Evolutionary conservation across 2,113 vertebrate species (phyloP), one percentile per base, ranked within the genome.

Genomic region (Corapipo altera): DNA sequence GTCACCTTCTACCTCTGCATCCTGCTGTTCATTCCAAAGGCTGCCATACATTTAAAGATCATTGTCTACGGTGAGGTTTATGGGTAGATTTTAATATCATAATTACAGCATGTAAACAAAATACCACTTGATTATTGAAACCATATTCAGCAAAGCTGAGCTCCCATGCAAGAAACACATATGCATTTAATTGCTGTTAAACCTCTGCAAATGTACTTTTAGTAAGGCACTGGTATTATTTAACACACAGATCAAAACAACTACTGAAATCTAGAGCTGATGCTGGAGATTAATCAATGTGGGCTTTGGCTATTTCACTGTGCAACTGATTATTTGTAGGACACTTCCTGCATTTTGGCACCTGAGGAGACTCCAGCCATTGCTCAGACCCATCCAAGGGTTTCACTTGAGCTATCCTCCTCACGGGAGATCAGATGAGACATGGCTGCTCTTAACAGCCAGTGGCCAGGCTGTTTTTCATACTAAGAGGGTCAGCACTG

Each of bases 21-120:
- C 54, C 23, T 67, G n/a, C 54, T 69, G 57, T 20, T 66, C 27
- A 28, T 37, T 88, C 71, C 41, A 74, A 76, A 93, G 73, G 41
- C 69, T 12, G 4, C 35, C 82, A 67, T 5, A 15, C 23, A 26
- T 57, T 83, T 55, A 64, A 94, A 66, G 64, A 55, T 54, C 2
- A 1, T 49, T 93, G 59, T 51, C 55, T 92, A 26, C 91, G 94
- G 43, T 51, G 74, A 90, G 70, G 77, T 86, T 94, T 82, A 51
- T 54, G 11, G 75, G 93, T 78, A 89, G 77, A 85, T 75, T 92
- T 94, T 87, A 97, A 73, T 95, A 73, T 65, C 80, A 33, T 89
- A 77, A 91, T 96, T 95, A 91, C 4, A 12, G 67, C 88, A 92
- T 93, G 88, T 97, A 97, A 96, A 96, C 75, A 88, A 96, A 97